phyloP scores from a whole-genome alignment of 2,797 vertebrate genomes.

The Spinus olivaceus region DNA sequence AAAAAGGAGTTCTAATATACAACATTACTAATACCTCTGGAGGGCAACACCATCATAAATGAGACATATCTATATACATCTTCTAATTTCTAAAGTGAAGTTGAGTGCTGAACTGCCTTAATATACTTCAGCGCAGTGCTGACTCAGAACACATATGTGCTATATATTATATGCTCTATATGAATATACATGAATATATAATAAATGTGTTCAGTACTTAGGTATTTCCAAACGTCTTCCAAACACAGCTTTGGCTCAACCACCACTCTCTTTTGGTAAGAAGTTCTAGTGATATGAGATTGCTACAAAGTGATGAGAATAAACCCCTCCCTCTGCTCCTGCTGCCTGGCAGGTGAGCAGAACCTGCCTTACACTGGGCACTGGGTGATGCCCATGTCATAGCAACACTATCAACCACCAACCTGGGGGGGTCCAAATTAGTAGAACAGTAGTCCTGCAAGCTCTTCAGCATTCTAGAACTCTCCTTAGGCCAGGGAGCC shows the following conservation, averaged over 20 bases:
- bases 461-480: neutral
- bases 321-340: neutral
- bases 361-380: neutral
- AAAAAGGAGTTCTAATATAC: neutral
- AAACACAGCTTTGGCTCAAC: neutral
- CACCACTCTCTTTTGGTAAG: neutral
- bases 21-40: neutral
- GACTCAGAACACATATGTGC: neutral
- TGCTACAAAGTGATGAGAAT: neutral
- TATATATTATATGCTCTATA: neutral
- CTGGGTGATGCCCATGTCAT: neutral
- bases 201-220: neutral
- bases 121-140: neutral
- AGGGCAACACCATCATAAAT: neutral
- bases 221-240: neutral
- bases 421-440: no score
- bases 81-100: neutral
- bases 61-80: neutral
- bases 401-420: neutral
- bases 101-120: neutral
- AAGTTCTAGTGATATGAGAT: neutral
- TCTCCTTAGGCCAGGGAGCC: neutral
- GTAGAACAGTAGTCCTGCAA: neutral
- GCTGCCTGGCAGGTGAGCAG: neutral
- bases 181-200: rapidly evolving